Evolutionary conservation across 2,888 invertebrate genomes (phyloP).

Genomic region (Amiota mariae): DNA sequence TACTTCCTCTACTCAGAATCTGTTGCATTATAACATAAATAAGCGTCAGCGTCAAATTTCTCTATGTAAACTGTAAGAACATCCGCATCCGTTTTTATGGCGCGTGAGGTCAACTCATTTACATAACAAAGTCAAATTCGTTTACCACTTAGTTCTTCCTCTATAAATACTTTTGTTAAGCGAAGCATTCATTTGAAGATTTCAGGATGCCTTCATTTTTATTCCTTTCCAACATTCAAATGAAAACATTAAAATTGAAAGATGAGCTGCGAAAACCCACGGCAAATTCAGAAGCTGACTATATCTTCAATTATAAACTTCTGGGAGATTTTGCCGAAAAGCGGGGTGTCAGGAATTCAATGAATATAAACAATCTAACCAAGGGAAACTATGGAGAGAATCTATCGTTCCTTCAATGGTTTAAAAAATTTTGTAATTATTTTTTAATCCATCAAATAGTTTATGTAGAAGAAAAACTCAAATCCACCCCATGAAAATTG

Average conservation of each 20-base stretch:
- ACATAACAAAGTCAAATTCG: conserved; percentile 62
- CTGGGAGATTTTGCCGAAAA: no score
- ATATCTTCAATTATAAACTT: no score
- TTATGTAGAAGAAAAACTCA: no score
- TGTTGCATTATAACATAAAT: conserved; percentile 7
- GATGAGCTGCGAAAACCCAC: conserved; percentile 62
- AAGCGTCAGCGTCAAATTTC: conserved; percentile 2
- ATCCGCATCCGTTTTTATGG: conserved; percentile 40
- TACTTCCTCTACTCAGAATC: neutral
- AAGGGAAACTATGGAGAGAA: no score
- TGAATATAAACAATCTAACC: no score
- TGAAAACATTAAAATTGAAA: conserved; percentile 65
- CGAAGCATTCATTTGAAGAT: neutral
- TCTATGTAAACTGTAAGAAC: conserved; percentile 61
- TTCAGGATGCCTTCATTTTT: neutral
- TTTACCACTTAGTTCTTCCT: conserved; percentile 23
- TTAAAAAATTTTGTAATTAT: no score
- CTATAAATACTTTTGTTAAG: neutral
- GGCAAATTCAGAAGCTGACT: no score
- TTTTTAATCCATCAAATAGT: no score
- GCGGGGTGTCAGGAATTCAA: no score
- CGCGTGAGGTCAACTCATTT: conserved; percentile 52
- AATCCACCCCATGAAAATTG: no score
- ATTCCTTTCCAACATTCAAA: conserved; percentile 61
- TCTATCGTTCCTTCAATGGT: no score